These are phyloP conservation scores for Ciconia nigra DNA, from an alignment of 2,797 vertebrate species.

Conservation along the genomic window DNA sequence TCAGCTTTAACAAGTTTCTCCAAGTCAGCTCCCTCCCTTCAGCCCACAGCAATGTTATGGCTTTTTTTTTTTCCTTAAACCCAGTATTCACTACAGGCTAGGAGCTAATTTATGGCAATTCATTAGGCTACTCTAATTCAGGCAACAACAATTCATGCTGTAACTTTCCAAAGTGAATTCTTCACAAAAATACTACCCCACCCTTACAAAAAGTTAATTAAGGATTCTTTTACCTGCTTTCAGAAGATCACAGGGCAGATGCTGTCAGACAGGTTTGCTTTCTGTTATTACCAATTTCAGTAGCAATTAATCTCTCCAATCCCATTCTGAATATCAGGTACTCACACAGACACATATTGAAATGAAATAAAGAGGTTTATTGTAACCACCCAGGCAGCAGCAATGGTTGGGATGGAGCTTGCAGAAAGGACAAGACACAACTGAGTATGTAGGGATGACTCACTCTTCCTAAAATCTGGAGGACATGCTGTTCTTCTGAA, in stretches of 20 bases:
- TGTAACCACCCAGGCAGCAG: background rate
- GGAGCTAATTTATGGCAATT: slow-evolving; percentile 16
- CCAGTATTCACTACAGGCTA: background rate
- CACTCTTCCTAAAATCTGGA: background rate
- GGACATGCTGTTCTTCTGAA: background rate
- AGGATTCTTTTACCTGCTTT: slow-evolving; percentile 9
- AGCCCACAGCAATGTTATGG: background rate
- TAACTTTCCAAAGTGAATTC: background rate
- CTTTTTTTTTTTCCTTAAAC: background rate
- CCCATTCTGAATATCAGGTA: background rate
- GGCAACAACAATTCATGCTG: background rate
- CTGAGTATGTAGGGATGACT: accelerated
- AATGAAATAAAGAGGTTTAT: background rate
- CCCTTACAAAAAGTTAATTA: slow-evolving; percentile 41
- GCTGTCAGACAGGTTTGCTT: slow-evolving; percentile 44
- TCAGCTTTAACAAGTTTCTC: background rate
- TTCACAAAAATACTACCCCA: background rate
- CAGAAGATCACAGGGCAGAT: slow-evolving; percentile 38
- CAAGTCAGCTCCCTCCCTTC: background rate
- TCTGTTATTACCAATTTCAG: slow-evolving; percentile 43
- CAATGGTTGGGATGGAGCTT: background rate
- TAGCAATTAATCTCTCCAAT: slow-evolving; percentile 20
- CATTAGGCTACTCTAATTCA: background rate
- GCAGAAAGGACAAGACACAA: background rate
- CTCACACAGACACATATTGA: background rate